Evolutionary conservation across 2,888 invertebrate species (phyloP), one percentile per base, ranked within the genome.

Genomic region (Megamerina dolium): DNA sequence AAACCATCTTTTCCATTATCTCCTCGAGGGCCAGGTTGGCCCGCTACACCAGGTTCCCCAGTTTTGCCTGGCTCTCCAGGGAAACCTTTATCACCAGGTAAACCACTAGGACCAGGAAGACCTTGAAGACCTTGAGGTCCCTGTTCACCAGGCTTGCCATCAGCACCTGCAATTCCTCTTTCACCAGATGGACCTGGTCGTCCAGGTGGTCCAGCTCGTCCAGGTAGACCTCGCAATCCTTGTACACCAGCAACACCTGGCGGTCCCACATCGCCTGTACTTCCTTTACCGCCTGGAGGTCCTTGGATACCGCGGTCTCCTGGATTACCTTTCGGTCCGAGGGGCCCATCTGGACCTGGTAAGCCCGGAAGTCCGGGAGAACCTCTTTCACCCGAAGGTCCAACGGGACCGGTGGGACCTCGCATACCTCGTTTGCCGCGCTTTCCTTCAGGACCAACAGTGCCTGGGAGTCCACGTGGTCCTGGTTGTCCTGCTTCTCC

Each of bases 81-180:
- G 82, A 84, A 42, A 82, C 65, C 65, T 44, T 63, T 65, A 35
- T 62, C 63, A 14, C 92, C 92, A 26, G 79, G 75, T 2, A 80
- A 74, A 13, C 91, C 91, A 39, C 79, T 76, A 33, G 78, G 78
- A 3, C 92, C 91, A 13, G 80, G 86, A 14, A 85, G 73, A 23
- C 92, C 92, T 72, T 85, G 84, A 16, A 85, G 72, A 13, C 91
- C 91, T 63, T 82, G 82, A 12, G 79, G 74, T 32, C 91, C 91
- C 58, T 83, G 82, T 59, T 88, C 89, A 18, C 92, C 92, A 12
- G 86, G 79, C 62, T 85, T 85, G 5, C 91, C 91, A 70, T 91
- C 90, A 43, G 86, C 84, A 9, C 91, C 91, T 34, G 83, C 80
- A 58, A 83, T 74, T 33, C 86, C 86, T 48, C 85, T 75, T 61